A percentile compares a stretch with the other conserved stretches of the same genome.
phyloP scores from a whole-genome alignment of 2,113 vertebrate genomes.

The Monarcha castaneiventris region DNA sequence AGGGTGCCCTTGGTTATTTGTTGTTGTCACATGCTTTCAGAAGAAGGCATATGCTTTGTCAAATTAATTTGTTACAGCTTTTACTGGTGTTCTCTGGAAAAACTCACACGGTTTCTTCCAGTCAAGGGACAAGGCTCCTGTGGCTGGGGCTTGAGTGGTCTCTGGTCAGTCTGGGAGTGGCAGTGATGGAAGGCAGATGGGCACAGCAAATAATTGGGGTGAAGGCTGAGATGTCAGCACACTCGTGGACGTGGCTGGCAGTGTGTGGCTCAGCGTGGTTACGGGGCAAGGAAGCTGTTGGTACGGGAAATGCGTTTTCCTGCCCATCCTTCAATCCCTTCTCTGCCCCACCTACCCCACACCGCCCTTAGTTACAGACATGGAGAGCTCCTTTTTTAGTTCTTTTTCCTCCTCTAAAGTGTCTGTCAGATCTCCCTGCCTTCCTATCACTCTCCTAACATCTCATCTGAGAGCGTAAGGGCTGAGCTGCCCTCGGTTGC shows the following conservation, averaged over 20 bases:
- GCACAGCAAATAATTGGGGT: fast-evolving
- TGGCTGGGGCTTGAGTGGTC: fast-evolving
- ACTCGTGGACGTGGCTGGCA: neutral
- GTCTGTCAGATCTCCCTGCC: neutral
- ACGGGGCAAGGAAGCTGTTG: fast-evolving
- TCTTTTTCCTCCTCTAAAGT: neutral
- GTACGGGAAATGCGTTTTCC: neutral
- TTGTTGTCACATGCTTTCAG: neutral
- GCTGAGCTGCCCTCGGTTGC: fast-evolving
- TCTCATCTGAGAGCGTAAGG: neutral
- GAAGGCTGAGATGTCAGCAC: neutral
- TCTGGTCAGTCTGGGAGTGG: neutral
- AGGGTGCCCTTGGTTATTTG: neutral
- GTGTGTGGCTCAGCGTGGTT: fast-evolving
- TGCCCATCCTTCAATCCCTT: neutral
- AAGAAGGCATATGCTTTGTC: neutral
- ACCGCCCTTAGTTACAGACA: neutral
- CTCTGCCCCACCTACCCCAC: neutral
- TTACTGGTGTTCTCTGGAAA: neutral
- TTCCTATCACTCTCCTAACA: neutral
- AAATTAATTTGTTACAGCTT: neutral
- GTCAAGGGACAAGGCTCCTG: fast-evolving
- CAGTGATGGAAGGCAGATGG: neutral
- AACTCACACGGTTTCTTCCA: neutral
- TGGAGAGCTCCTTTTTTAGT: neutral